Percentiles rank a stretch among this genome's conserved stretches.
These are phyloP conservation scores for Lordiphosa collinella DNA, from an alignment of 1,140 invertebrate genomes.

Conservation along the genomic window DNA sequence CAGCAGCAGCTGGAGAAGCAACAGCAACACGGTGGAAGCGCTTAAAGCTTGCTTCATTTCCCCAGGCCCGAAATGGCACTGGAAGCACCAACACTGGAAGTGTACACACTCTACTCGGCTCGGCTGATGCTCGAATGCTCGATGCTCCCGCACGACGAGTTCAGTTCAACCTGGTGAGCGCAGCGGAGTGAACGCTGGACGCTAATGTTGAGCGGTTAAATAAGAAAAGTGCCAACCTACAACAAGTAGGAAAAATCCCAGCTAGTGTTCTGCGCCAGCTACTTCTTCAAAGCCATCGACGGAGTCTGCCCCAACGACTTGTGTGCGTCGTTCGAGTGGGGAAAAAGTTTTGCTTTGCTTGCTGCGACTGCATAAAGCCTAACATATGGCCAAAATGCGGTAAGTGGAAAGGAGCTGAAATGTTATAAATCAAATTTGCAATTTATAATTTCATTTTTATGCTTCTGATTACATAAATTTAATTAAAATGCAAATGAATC, in stretches of 20 bases:
- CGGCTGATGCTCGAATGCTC: conserved; percentile 49
- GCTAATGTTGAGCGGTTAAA: conserved; percentile 76
- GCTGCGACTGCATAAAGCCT: conserved; percentile 29
- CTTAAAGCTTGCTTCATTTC: conserved; percentile 50
- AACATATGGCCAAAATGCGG: conserved; percentile 69
- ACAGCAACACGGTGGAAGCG: conserved; percentile 39
- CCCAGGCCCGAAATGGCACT: conserved; percentile 40
- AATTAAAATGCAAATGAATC: conserved; percentile 36
- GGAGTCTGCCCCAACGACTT: conserved; percentile 31
- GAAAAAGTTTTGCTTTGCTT: conserved; percentile 18
- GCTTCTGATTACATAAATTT: conserved; percentile 13
- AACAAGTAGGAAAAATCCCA: conserved; percentile 68
- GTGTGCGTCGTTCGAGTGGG: conserved; percentile 1
- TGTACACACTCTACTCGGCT: conserved; percentile 1
- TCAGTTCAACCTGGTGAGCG: conserved; percentile 79
- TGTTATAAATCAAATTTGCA: too few relatives aligned
- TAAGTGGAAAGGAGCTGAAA: conserved; percentile 21
- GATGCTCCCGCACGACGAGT: conserved; percentile 7
- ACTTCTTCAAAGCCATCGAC: conserved; percentile 45
- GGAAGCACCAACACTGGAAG: conserved; percentile 43
- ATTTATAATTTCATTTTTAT: neutral
- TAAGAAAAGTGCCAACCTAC: conserved; percentile 72
- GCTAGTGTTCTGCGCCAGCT: conserved; percentile 65
- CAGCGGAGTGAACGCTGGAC: conserved; percentile 65
- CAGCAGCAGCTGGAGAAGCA: conserved; percentile 41